A percentile compares a stretch with the other conserved stretches of the same genome.
Conservation (phyloP, 2,888 invertebrate species). For the Cryptosula pallasiana region DNA sequence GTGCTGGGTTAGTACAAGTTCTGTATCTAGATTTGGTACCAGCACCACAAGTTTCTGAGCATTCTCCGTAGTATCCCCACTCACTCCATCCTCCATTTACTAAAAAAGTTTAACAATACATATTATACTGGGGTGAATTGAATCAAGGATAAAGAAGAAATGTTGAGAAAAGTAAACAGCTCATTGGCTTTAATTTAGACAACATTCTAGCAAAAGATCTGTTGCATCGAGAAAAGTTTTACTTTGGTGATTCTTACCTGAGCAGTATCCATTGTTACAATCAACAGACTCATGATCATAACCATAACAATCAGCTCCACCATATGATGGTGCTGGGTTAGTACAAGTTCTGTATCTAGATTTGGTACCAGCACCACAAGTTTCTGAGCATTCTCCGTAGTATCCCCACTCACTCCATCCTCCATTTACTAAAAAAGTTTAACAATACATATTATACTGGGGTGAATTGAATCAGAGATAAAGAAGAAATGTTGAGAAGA, state of each 20-base stretch:
- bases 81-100: slow-evolving; percentile 45
- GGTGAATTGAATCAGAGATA: too few species aligned
- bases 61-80: slow-evolving; percentile 41
- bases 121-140: too few species aligned
- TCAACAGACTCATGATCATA: too few species aligned
- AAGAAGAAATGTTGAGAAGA: too few species aligned
- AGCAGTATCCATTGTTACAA: too few species aligned
- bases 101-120: too few species aligned
- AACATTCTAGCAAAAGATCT: too few species aligned
- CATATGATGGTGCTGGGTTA: slow-evolving; percentile 39
- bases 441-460: too few species aligned
- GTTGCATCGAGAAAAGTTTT: background rate
- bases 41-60: slow-evolving; percentile 43
- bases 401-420: slow-evolving; percentile 46
- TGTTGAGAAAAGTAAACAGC: too few species aligned
- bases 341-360: slow-evolving; percentile 38
- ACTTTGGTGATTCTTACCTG: slow-evolving; percentile 17
- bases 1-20: slow-evolving; percentile 40
- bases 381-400: slow-evolving; percentile 38
- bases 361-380: slow-evolving; percentile 43
- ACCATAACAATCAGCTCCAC: slow-evolving; percentile 33
- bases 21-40: slow-evolving; percentile 38
- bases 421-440: too few species aligned
- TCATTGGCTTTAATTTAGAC: too few species aligned
- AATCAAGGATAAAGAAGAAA: too few species aligned